A percentile compares a stretch with the other conserved stretches of the same genome.
These are phyloP conservation scores for Eriocheir sinensis DNA, from an alignment of 1,140 invertebrate genomes.

Conservation along the genomic window DNA sequence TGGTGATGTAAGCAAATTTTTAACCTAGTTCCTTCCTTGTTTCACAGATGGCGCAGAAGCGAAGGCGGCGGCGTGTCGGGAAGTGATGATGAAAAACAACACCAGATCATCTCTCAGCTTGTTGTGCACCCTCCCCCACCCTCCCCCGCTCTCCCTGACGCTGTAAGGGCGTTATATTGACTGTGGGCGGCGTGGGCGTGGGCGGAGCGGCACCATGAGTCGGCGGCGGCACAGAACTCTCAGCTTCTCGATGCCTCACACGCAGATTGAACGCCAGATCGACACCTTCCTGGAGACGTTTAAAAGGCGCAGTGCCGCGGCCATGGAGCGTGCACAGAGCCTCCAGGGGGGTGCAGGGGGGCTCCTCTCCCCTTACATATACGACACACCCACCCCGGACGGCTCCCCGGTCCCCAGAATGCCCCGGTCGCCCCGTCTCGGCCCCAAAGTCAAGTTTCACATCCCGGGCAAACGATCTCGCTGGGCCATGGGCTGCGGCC, in stretches of 20 bases:
- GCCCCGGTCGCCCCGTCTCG: conserved; percentile 46
- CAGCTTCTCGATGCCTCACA: conserved; percentile 78
- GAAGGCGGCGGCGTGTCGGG: background rate
- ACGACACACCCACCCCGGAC: conserved; percentile 64
- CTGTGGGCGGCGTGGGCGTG: conserved; percentile 10
- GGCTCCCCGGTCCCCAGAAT: conserved; percentile 53
- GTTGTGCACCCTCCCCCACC: background rate
- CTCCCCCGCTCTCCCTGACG: background rate
- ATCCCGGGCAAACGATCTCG: conserved; percentile 63
- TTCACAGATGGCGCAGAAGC: conserved; percentile 26
- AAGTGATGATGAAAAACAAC: background rate
- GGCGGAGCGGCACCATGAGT: conserved; percentile 38
- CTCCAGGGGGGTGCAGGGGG: conserved; percentile 73
- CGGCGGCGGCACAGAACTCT: conserved; percentile 76
- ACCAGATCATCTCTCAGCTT: background rate
- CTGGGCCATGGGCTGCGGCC: conserved; percentile 29
- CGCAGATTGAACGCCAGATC: conserved; percentile 88
- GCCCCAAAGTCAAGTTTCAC: conserved; percentile 76
- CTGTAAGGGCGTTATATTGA: background rate
- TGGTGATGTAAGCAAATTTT: too few species aligned
- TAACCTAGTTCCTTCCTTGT: background rate
- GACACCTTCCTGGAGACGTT: conserved; percentile 91
- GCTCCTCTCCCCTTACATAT: conserved; percentile 66
- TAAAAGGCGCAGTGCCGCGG: conserved; percentile 88
- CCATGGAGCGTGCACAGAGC: conserved; percentile 86